These are phyloP conservation scores for Euura saliciscinereae DNA, from an alignment of 1,140 invertebrate species.

Conservation along the genomic window DNA sequence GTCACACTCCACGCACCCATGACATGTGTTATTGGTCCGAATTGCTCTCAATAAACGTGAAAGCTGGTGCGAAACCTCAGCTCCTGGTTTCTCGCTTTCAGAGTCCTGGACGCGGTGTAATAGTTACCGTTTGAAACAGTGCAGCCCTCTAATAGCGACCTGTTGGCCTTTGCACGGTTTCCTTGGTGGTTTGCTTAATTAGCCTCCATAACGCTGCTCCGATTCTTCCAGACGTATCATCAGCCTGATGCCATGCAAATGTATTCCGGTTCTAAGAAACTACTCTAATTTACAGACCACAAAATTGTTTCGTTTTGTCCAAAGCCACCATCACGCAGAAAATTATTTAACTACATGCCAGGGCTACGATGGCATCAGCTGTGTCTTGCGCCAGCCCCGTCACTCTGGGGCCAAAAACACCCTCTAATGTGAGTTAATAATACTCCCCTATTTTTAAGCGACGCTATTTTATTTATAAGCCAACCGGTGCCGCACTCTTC, in stretches of 20 bases:
- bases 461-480: conserved; percentile 50
- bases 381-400: not conserved
- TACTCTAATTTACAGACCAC: too few species aligned
- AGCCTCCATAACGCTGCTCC: too few species aligned
- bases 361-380: not conserved
- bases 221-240: too few species aligned
- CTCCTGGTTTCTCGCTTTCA: too few species aligned
- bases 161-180: not conserved
- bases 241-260: too few species aligned
- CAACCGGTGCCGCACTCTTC: conserved; percentile 23
- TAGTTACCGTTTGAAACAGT: not conserved
- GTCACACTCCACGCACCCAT: not conserved
- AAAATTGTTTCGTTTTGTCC: too few species aligned
- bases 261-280: too few species aligned
- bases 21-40: not conserved
- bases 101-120: too few species aligned
- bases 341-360: conserved; percentile 1
- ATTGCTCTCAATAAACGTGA: not conserved
- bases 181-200: too few species aligned
- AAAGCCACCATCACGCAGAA: not conserved
- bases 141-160: not conserved
- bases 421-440: conserved; percentile 52
- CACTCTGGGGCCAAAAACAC: conserved; percentile 25
- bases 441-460: conserved; percentile 49
- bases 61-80: not conserved